These are phyloP conservation scores for Geodia barretti DNA, from an alignment of 37 sponge, comb jelly and placozoan genomes.

Conservation along the genomic window DNA sequence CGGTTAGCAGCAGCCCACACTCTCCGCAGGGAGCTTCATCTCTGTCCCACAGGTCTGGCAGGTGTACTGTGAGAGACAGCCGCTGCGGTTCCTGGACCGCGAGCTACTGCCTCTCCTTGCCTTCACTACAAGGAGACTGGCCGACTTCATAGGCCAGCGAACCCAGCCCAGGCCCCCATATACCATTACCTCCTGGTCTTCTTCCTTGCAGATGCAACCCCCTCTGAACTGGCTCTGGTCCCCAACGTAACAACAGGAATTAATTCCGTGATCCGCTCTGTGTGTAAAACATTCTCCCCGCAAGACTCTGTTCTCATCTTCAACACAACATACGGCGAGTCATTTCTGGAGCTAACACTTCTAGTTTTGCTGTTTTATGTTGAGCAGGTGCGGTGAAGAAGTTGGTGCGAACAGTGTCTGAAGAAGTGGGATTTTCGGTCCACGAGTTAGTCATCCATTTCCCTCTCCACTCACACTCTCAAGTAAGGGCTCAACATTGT, in stretches of 20 bases:
- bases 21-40: not conserved
- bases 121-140: constrained; percentile 49
- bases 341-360: too few relatives aligned
- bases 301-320: constrained; percentile 68
- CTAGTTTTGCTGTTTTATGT: too few relatives aligned
- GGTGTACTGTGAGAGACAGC: constrained; percentile 76
- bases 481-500: too few relatives aligned
- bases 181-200: not conserved
- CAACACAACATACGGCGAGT: constrained; percentile 70
- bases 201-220: constrained; percentile 49
- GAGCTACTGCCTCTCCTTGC: constrained; percentile 76
- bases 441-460: constrained; percentile 49
- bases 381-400: constrained; percentile 63
- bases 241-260: constrained; percentile 80
- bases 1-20: constrained; percentile 4
- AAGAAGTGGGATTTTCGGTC: not conserved
- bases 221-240: constrained; percentile 70
- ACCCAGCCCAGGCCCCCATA: not conserved
- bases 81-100: constrained; percentile 78
- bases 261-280: constrained; percentile 58
- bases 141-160: constrained; percentile 65
- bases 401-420: constrained; percentile 22
- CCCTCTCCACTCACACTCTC: constrained; percentile 17
- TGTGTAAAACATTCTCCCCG: constrained; percentile 42
- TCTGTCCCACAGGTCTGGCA: constrained; percentile 59